Conservation (phyloP, 2,797 vertebrate genomes). For the Salarias fasciatus region DNA sequence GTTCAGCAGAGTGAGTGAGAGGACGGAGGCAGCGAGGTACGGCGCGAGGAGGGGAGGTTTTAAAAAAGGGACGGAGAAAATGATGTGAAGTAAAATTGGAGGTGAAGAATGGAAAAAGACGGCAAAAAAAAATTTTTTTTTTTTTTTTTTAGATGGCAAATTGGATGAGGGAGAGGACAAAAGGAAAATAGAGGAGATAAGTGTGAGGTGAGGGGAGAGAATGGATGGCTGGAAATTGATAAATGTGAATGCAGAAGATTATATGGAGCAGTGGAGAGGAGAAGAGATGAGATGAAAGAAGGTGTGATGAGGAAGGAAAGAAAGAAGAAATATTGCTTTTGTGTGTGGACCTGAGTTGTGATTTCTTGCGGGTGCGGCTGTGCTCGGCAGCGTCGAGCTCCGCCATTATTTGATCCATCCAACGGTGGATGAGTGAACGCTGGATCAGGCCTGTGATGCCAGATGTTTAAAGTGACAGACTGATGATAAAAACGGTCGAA, state of each 20-base stretch:
- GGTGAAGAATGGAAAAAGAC: constrained; percentile 21
- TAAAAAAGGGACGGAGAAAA: constrained; percentile 12
- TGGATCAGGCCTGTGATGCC: constrained; percentile 13
- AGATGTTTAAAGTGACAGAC: constrained; percentile 18
- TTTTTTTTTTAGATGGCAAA: constrained; percentile 41
- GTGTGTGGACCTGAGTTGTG: background rate
- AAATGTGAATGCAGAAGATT: constrained; percentile 46
- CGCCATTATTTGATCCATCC: constrained; percentile 23
- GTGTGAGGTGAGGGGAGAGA: constrained; percentile 22
- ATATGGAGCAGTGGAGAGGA: constrained; percentile 20
- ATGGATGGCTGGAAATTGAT: constrained; percentile 39
- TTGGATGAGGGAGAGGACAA: constrained; percentile 32
- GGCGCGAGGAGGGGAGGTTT: background rate
- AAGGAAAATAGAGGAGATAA: constrained; percentile 9
- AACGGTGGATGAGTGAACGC: constrained; percentile 19
- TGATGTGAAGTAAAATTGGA: constrained; percentile 23
- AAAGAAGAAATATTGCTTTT: constrained; percentile 26
- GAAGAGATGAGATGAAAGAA: constrained; percentile 20
- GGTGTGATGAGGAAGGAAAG: constrained; percentile 5
- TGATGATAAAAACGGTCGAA: constrained; percentile 23
- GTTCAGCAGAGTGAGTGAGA: constrained; percentile 12
- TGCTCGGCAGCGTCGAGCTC: constrained; percentile 32
- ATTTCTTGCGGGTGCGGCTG: constrained; percentile 27
- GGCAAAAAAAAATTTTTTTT: too few relatives aligned
- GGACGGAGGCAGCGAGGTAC: constrained; percentile 12